Evolutionary conservation across 2,797 vertebrate species (phyloP), one percentile per base, ranked within the genome.

Genomic region (Aselliscus stoliczkanus): DNA sequence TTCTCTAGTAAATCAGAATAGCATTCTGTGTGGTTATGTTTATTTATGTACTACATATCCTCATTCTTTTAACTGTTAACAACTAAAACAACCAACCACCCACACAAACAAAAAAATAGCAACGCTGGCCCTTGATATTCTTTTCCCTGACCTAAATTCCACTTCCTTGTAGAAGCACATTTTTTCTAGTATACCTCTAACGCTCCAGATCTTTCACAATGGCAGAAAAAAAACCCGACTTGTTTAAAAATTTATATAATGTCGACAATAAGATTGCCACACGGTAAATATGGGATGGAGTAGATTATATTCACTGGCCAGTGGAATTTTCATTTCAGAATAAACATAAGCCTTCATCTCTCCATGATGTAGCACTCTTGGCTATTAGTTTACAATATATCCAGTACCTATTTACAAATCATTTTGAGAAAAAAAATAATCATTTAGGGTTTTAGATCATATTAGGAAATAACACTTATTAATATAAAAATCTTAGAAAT

Each of bases 351-450:
- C 76, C 69, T 97, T 90, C 69, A 21, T 25, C 18, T 88, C 64
- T 56, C 62, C 50, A n/a, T n/a, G 88, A 97, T 67, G 69, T 54
- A 97, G 89, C 91, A 97, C 86, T 98, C 97, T 0, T 81, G 88
- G 96, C 91, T 97, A 97, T 96, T 97, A 97, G 92, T 97, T 86
- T 98, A 96, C 83, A 85, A 97, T 89, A 91, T 87, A 94, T 93
- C 96, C 97, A 97, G 95, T 97, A 98, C 77, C 85, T 98, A 98
- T 97, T 97, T 98, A 98, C 96, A 98, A 75, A 93, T 90, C 73
- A 96, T 96, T 98, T 97, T 95, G 98, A 98, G 97, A 98, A 98
- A 98, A 98, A 98, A 98, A 98, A 98, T 98, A 98, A 98, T 96
- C 94, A 97, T 97, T 97, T 97, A 98, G 98, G 96, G 97, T 97